Percentiles rank a stretch among this genome's conserved stretches.
Evolutionary conservation across 2,888 invertebrate genomes (phyloP).

Genomic region (Leptinotarsa juncta): DNA sequence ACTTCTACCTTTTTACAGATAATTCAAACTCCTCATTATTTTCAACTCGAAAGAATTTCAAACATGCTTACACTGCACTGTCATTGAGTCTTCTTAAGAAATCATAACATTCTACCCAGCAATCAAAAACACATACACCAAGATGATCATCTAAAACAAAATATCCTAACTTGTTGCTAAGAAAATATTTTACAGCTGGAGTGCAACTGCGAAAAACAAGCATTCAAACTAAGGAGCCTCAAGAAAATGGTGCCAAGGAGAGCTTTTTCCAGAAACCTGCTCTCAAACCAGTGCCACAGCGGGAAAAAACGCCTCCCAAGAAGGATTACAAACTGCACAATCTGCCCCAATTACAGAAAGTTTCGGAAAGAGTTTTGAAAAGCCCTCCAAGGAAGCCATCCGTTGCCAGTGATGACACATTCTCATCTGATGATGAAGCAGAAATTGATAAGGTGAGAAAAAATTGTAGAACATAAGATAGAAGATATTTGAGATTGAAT

Average conservation of each 20-base stretch:
- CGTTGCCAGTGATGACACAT: slow-evolving; percentile 43
- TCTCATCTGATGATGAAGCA: slow-evolving; percentile 40
- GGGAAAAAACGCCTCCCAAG: slow-evolving; percentile 61
- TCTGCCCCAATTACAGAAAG: slow-evolving; percentile 59
- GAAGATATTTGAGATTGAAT: too few species aligned
- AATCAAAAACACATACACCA: background rate
- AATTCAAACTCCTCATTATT: too few species aligned
- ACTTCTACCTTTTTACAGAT: too few species aligned
- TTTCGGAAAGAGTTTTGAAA: slow-evolving; percentile 59
- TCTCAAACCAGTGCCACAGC: slow-evolving; percentile 61
- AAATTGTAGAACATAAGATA: too few species aligned
- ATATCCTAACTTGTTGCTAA: background rate
- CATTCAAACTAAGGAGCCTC: slow-evolving; percentile 55
- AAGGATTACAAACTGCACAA: slow-evolving; percentile 57
- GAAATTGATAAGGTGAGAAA: slow-evolving; percentile 55
- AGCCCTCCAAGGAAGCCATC: slow-evolving; percentile 52
- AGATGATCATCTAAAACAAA: background rate
- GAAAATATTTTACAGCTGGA: slow-evolving; percentile 50
- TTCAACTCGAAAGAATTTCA: too few species aligned
- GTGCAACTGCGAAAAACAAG: slow-evolving; percentile 57
- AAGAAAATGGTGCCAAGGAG: slow-evolving; percentile 62
- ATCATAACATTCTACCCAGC: too few species aligned
- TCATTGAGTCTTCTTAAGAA: too few species aligned
- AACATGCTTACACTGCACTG: too few species aligned
- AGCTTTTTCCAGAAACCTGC: slow-evolving; percentile 61